Evolutionary conservation across 2,888 invertebrate species (phyloP).

Genomic region (Serrognathus titanus): DNA sequence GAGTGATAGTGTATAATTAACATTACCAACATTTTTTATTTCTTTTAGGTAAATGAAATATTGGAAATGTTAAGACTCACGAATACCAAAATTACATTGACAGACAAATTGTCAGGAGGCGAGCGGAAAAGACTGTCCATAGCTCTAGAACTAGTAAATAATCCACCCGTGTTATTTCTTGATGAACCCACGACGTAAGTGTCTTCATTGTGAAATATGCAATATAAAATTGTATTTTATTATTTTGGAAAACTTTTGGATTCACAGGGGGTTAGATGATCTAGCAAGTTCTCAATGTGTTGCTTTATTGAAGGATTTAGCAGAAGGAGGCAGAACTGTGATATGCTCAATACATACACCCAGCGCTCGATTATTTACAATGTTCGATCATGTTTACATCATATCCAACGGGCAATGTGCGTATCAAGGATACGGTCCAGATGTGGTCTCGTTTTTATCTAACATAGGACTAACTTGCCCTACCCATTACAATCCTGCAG

Average conservation of each 20-base stretch:
- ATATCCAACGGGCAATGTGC: conserved; percentile 86
- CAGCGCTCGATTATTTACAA: conserved; percentile 85
- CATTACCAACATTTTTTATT: neutral
- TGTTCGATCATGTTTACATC: conserved; percentile 89
- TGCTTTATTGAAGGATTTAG: conserved; percentile 76
- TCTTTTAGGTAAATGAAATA: conserved; percentile 78
- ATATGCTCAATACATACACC: conserved; percentile 97
- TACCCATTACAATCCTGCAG: conserved; percentile 91
- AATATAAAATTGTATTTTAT: neutral
- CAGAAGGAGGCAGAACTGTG: conserved; percentile 83
- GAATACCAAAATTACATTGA: conserved; percentile 69
- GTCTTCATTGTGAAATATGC: neutral
- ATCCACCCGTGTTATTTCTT: conserved; percentile 91
- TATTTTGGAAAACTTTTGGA: neutral
- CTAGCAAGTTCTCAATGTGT: conserved; percentile 87
- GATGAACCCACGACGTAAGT: conserved; percentile 96
- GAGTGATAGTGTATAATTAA: neutral
- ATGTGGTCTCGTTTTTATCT: conserved; percentile 78
- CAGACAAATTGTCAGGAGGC: conserved; percentile 80
- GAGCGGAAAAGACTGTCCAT: conserved; percentile 91
- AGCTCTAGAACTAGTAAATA: conserved; percentile 88
- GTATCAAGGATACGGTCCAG: conserved; percentile 76
- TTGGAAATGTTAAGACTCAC: conserved; percentile 74
- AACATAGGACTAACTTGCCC: conserved; percentile 81
- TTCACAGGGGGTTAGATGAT: conserved; percentile 83